These are phyloP conservation scores for Pyrrhura leucotis DNA, from an alignment of 2,797 vertebrate genomes.

Conservation along the genomic window DNA sequence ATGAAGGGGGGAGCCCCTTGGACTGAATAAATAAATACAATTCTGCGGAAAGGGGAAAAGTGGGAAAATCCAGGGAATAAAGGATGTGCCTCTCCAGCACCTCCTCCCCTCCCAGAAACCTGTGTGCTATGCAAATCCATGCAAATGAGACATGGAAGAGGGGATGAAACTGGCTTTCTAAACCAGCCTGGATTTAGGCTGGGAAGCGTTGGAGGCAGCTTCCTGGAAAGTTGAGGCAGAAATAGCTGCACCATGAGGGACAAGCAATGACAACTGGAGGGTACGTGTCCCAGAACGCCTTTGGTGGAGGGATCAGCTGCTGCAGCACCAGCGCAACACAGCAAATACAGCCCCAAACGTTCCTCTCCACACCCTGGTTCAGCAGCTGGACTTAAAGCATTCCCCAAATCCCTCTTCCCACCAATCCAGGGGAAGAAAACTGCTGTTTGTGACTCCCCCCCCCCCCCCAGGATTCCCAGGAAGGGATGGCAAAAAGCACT, in stretches of 20 bases:
- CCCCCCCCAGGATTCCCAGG: rapidly evolving
- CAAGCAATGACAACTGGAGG: not conserved
- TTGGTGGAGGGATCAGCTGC: not conserved
- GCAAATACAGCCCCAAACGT: not conserved
- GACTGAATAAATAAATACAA: not conserved
- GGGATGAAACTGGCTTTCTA: conserved; percentile 12
- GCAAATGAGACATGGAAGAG: not conserved
- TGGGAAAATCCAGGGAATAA: not conserved
- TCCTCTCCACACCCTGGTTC: not conserved
- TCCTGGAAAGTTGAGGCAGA: conserved; percentile 36
- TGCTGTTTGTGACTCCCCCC: not conserved
- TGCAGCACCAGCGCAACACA: not conserved
- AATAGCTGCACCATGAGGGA: not conserved
- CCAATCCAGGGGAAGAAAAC: not conserved
- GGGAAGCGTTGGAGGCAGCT: conserved; percentile 7
- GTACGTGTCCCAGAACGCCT: not conserved
- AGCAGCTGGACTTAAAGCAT: not conserved
- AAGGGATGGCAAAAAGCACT: not conserved
- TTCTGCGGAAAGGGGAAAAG: not conserved
- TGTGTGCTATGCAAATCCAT: conserved; percentile 27
- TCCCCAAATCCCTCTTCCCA: not conserved
- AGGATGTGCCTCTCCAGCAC: conserved; percentile 32
- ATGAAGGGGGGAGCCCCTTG: rapidly evolving
- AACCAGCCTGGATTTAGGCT: not conserved
- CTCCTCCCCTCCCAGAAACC: conserved; percentile 45